Conservation (phyloP, 2,797 vertebrate species). For the Tarsius wallacei region DNA sequence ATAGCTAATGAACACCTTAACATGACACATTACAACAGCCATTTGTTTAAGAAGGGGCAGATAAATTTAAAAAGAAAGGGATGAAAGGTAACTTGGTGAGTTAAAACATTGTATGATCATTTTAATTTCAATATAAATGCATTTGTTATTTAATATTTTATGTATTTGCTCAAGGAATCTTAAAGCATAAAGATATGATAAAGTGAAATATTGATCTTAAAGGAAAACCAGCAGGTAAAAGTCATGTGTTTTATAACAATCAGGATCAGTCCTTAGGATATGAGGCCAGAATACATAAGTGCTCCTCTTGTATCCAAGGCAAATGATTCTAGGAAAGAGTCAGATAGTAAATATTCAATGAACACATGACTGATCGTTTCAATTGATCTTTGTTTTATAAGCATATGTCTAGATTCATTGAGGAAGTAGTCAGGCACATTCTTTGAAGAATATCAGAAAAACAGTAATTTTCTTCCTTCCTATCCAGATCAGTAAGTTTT, state of each 20-base stretch:
- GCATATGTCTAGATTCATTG: not conserved
- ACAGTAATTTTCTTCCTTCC: slow-evolving; percentile 12
- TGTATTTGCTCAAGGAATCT: slow-evolving; percentile 85
- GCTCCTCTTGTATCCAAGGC: not conserved
- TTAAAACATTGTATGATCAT: slow-evolving; percentile 88
- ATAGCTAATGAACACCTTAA: slow-evolving; percentile 89
- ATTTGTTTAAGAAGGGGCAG: slow-evolving; percentile 86
- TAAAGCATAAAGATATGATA: slow-evolving; percentile 45
- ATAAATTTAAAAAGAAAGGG: slow-evolving; percentile 81
- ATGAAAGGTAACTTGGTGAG: slow-evolving; percentile 85
- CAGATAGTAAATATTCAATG: not conserved
- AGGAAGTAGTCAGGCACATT: not conserved
- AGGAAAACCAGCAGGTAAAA: slow-evolving; percentile 29
- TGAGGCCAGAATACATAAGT: not conserved
- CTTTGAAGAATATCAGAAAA: not conserved
- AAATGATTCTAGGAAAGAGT: slow-evolving; percentile 18
- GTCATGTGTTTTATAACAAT: not conserved
- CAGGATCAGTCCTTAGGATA: not conserved
- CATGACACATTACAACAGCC: slow-evolving; percentile 86
- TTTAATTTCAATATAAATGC: slow-evolving; percentile 87
- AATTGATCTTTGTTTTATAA: slow-evolving; percentile 47
- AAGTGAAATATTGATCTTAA: slow-evolving; percentile 58
- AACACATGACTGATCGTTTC: not conserved
- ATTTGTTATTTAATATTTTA: slow-evolving; percentile 85
- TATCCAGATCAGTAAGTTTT: slow-evolving; percentile 28